Base-by-base conservation (phyloP, 2,797 vertebrate genomes). In the Okamejei kenojei region DNA sequence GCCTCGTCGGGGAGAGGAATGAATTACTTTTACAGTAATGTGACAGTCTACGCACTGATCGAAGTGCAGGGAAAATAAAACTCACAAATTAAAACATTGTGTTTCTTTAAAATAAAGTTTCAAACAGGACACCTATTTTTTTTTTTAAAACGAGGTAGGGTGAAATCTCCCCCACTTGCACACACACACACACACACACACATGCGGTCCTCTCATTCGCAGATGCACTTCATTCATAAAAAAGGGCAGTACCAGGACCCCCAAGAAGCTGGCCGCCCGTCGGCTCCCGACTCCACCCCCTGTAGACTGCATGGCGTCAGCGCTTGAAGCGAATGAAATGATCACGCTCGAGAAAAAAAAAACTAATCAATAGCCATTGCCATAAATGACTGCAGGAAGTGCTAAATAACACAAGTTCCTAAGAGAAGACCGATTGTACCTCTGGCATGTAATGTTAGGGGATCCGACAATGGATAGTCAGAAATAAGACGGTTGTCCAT, bases 261-360 rank as follows among this genome's bases (percentile, higher is more conserved):
- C 95, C 96, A 94, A 95, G 95, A 95, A 95, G 95, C 95, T 94
- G 94, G 93, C 90, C 90, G 90, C 90, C 90, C 26, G 90, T n/a
- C 26, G 26, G 71, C 90, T 76, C 23, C n/a, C 0, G 38, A 58
- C 90, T 92, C 90, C 90, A 76, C 90, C 97, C 97, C 94, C 95
- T 93, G 78, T 95, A 98, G 97, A 97, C 97, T 96, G 95, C 95
- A 94, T 94, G 97, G 97, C 97, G 97, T 97, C 97, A 94, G 94
- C 95, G 94, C 94, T 95, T 94, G 90, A 94, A 95, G 96, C 95
- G 95, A 95, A 96, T 95, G 94, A 95, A 96, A 95, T 95, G 95
- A 95, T 95, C 94, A 94, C 95, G 68, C 71, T 92, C 45, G 19
- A 32, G n/a, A n/a, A n/a, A 74, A 76, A 92, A 45, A 92, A 76